Evolutionary conservation across 2,113 vertebrate species (phyloP).

Genomic region (Xiphophorus maculatus): DNA sequence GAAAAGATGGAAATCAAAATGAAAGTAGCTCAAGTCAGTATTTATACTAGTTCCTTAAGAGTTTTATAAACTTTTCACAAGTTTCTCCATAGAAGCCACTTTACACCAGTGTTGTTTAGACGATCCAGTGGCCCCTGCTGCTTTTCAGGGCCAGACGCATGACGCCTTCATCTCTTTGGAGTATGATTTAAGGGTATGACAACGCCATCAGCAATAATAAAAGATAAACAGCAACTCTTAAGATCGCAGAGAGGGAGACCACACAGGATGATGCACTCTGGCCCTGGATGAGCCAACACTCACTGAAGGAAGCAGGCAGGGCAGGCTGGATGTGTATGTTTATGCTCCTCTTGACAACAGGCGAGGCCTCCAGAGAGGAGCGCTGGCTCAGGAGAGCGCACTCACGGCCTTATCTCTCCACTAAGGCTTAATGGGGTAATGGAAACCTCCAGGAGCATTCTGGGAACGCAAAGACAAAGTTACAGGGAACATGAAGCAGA

Average conservation of each 20-base stretch:
- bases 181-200: background rate
- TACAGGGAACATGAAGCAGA: background rate
- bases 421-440: conserved; percentile 61
- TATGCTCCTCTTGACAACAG: conserved; percentile 58
- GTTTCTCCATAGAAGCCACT: background rate
- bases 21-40: no score
- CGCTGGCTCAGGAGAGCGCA: conserved; percentile 19
- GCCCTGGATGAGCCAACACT: conserved; percentile 26
- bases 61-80: background rate
- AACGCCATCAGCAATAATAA: conserved; percentile 10
- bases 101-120: background rate
- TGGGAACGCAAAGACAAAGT: conserved; percentile 25
- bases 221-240: conserved; percentile 31
- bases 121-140: background rate
- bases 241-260: conserved; percentile 37
- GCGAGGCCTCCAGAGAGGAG: conserved; percentile 38
- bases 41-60: background rate
- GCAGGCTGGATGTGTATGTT: conserved; percentile 48
- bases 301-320: background rate
- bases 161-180: background rate
- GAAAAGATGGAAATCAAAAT: no score
- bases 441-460: conserved; percentile 59
- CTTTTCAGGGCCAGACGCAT: background rate
- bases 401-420: conserved; percentile 57
- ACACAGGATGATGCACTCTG: conserved; percentile 42